Evolutionary conservation across 2,888 invertebrate genomes (phyloP).

Genomic region (Atethmia centrago): DNA sequence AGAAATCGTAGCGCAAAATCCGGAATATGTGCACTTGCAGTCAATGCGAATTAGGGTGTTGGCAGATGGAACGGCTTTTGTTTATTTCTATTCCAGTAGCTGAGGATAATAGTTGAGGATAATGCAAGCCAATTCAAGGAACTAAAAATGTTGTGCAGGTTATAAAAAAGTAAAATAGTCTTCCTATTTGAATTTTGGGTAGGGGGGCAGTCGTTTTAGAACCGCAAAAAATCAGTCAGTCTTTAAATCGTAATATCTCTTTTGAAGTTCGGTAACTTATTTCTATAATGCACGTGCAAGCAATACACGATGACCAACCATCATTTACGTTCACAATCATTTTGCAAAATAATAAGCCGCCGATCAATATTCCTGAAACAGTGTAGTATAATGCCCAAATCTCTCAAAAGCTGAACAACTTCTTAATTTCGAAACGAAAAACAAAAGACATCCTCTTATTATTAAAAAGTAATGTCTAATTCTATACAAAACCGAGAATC

Average conservation of each 20-base stretch:
- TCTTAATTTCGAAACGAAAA: constrained; percentile 14
- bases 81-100: not conserved
- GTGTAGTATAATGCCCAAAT: not conserved
- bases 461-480: constrained; percentile 53
- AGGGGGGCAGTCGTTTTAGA: not conserved
- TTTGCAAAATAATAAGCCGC: not conserved
- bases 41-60: constrained; percentile 11
- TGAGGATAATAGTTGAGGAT: not conserved
- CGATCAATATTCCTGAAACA: not conserved
- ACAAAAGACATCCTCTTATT: constrained; percentile 33
- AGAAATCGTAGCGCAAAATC: constrained; percentile 35
- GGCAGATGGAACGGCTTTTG: not conserved
- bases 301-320: too few relatives aligned
- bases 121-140: not conserved
- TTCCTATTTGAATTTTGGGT: not conserved
- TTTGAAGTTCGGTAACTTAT: not conserved
- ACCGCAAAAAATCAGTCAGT: too few relatives aligned
- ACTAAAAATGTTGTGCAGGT: not conserved
- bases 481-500: constrained; percentile 52
- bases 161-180: not conserved
- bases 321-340: not conserved
- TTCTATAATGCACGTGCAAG: not conserved
- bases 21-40: constrained; percentile 30
- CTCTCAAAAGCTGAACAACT: not conserved
- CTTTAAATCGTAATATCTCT: not conserved